These are phyloP conservation scores for Arvicanthis niloticus DNA, from an alignment of 2,113 vertebrate species.

Conservation along the genomic window DNA sequence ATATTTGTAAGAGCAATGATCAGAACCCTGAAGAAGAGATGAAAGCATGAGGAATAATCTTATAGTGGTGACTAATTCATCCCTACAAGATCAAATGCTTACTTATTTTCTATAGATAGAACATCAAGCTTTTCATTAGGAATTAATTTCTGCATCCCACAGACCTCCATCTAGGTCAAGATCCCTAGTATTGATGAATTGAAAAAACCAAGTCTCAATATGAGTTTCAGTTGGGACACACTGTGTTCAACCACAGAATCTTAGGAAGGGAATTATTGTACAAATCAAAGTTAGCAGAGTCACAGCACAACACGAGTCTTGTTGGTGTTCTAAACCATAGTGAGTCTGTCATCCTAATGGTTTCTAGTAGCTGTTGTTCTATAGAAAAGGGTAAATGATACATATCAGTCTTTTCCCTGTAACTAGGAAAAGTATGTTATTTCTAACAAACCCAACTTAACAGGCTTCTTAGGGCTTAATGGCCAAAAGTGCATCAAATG, in stretches of 20 bases:
- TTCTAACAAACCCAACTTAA: not conserved
- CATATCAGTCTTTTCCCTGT: not conserved
- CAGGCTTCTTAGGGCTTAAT: not conserved
- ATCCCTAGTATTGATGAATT: not conserved
- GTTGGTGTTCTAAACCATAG: not conserved
- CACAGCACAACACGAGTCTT: not conserved
- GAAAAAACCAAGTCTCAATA: not conserved
- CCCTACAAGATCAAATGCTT: not conserved
- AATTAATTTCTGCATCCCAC: fast-evolving
- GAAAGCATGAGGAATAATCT: not conserved
- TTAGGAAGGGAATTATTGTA: not conserved
- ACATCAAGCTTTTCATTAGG: not conserved
- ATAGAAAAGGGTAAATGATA: not conserved
- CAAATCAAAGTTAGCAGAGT: not conserved
- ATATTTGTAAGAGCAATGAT: not conserved
- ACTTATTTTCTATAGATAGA: not conserved
- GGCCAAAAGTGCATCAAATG: not conserved
- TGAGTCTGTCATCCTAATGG: not conserved
- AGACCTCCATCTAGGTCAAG: not conserved
- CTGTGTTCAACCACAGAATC: not conserved
- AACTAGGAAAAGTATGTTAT: not conserved
- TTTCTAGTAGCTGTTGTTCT: not conserved
- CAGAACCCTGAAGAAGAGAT: not conserved
- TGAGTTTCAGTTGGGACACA: not conserved
- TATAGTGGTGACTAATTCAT: not conserved